Conservation (phyloP, 1,140 invertebrate genomes). For the Trypoxylus dichotomus region DNA sequence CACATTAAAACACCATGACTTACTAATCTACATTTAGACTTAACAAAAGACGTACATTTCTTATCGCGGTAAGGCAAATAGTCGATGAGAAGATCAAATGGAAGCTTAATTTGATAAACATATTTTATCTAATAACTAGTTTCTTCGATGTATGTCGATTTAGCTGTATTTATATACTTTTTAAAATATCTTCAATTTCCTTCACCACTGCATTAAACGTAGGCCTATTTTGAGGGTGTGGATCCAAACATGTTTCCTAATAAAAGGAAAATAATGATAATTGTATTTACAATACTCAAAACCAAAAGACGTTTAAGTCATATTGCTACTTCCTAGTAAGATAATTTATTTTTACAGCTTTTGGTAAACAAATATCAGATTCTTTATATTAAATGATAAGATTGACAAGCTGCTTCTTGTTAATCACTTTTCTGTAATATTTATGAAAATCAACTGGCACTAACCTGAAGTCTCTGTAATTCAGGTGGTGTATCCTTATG, state of each 20-base stretch:
- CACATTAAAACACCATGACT: conserved; percentile 17
- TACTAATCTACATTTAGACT: neutral
- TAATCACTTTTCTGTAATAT: too few species aligned
- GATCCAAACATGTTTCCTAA: conserved; percentile 48
- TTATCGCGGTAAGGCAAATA: conserved; percentile 15
- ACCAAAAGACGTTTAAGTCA: too few species aligned
- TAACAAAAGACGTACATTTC: neutral
- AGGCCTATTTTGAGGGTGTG: conserved; percentile 49
- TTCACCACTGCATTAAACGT: conserved; percentile 45
- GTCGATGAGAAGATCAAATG: conserved; percentile 23
- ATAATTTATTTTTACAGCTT: too few species aligned
- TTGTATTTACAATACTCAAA: too few species aligned
- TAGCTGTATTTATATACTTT: conserved; percentile 48
- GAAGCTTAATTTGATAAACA: conserved; percentile 14
- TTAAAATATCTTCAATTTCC: conserved; percentile 47
- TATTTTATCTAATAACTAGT: conserved; percentile 35
- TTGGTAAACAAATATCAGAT: too few species aligned
- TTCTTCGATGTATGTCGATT: conserved; percentile 33
- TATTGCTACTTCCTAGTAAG: too few species aligned
- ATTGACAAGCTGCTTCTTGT: too few species aligned
- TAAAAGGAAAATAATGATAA: conserved; percentile 38
- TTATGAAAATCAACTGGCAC: conserved; percentile 29
- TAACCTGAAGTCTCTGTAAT: conserved; percentile 65
- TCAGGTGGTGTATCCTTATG: conserved; percentile 65
- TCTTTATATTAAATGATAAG: too few species aligned